Conservation (phyloP, 2,888 invertebrate genomes). For the Psylliodes chrysocephalus region DNA sequence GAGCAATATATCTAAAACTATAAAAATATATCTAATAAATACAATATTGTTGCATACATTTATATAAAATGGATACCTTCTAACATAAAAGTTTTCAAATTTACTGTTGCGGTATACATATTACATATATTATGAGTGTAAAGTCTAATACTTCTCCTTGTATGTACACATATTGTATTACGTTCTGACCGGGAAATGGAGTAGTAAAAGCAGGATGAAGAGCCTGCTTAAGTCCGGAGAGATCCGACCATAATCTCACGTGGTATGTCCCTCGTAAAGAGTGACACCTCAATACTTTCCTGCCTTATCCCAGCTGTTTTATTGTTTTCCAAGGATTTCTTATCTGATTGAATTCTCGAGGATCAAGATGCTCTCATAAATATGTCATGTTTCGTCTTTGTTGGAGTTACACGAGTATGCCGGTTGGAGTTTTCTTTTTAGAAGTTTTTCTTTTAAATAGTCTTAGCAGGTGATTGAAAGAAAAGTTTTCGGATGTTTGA, state of each 20-base stretch:
- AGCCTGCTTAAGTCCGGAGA: constrained; percentile 48
- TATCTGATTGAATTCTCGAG: constrained; percentile 59
- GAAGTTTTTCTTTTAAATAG: constrained; percentile 17
- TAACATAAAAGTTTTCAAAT: too few species aligned
- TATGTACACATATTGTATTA: constrained; percentile 3
- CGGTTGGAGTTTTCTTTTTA: constrained; percentile 11
- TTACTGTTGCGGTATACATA: too few species aligned
- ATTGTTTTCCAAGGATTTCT: constrained; percentile 58
- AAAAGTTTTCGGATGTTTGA: not conserved
- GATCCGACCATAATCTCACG: constrained; percentile 42
- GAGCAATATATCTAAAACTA: too few species aligned
- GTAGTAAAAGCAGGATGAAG: constrained; percentile 51
- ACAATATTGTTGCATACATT: too few species aligned
- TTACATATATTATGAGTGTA: not conserved
- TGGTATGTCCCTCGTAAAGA: constrained; percentile 52
- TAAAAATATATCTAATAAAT: too few species aligned
- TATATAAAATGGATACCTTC: too few species aligned
- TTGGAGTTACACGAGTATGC: constrained; percentile 9
- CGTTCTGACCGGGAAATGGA: constrained; percentile 42
- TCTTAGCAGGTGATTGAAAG: not conserved
- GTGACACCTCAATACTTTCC: constrained; percentile 50
- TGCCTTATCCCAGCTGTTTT: constrained; percentile 54
- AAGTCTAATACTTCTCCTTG: not conserved
- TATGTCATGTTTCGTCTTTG: constrained; percentile 44
- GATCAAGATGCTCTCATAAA: constrained; percentile 55